These are phyloP conservation scores for Pogonomyrmex barbatus DNA, from an alignment of 1,140 invertebrate genomes.

Conservation along the genomic window DNA sequence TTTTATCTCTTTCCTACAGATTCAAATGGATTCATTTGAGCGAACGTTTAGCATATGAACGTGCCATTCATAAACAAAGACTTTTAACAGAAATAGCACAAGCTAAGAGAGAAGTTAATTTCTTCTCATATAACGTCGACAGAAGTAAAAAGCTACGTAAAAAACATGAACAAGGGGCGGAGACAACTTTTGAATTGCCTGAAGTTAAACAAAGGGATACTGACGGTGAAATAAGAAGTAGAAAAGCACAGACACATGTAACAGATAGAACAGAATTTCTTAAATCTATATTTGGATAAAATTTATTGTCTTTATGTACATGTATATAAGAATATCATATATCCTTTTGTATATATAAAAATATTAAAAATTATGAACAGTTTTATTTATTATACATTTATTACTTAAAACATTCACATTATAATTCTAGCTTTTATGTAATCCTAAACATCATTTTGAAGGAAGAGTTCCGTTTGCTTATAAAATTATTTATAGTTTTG, in stretches of 20 bases:
- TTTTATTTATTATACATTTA: too few relatives aligned
- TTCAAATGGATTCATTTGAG: slow-evolving; percentile 98
- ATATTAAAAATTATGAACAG: too few relatives aligned
- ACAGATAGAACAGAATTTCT: slow-evolving; percentile 86
- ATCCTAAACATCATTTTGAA: too few relatives aligned
- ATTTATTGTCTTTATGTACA: neutral
- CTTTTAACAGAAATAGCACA: slow-evolving; percentile 95
- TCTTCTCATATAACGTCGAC: slow-evolving; percentile 93
- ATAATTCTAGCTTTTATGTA: too few relatives aligned
- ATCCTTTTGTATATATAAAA: too few relatives aligned
- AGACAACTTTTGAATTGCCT: slow-evolving; percentile 77
- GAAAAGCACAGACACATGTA: slow-evolving; percentile 76
- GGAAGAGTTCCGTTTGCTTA: too few relatives aligned
- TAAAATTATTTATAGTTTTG: too few relatives aligned
- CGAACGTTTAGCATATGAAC: slow-evolving; percentile 96
- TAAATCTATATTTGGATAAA: slow-evolving; percentile 85
- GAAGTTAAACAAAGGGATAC: slow-evolving; percentile 84
- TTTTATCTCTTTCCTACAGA: slow-evolving; percentile 81
- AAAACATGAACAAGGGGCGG: slow-evolving; percentile 77
- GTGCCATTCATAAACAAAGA: slow-evolving; percentile 94
- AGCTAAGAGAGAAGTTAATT: slow-evolving; percentile 95
- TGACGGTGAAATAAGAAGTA: slow-evolving; percentile 81
- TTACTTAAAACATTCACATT: too few relatives aligned
- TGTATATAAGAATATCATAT: too few relatives aligned
- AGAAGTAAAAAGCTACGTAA: slow-evolving; percentile 90